Evolutionary conservation across 2,113 vertebrate species (phyloP), one percentile per base, ranked within the genome.

Genomic region (Hydropotes inermis): DNA sequence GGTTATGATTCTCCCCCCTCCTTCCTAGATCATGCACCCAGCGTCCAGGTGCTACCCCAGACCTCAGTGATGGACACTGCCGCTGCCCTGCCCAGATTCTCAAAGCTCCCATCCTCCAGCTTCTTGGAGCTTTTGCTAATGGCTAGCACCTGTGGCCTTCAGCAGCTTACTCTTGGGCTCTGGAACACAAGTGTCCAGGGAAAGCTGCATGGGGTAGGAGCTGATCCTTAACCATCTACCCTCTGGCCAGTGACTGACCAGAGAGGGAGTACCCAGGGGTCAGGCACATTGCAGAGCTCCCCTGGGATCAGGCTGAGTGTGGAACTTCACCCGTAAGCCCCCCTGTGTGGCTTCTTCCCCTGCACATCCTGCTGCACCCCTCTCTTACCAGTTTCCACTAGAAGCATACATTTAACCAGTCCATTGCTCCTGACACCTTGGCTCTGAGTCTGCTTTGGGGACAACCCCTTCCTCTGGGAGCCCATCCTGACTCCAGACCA

Each of bases 361-460:
- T 10, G 23, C 1, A 0, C 1, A 3, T 12, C 27, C 79, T 33
- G 27, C 33, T 23, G 28, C 28, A 3, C 25, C 36, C 43, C 0
- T n/a, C 52, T 28, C 50, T 67, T 2, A 21, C 10, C 47, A 7
- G 13, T 64, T 36, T 25, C 70, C 61, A 7, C 1, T 5, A 6
- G 87, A 23, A 47, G 15, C 83, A 33, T 9, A 23, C 30, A 21
- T 47, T 74, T 58, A 23, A 4, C 13, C 16, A 2, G 39, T 3
- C 4, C 55, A 1, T 1, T 14, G 39, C n/a, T 0, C 52, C 14
- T 55, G 89, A 70, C 13, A 7, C 17, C 16, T 14, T 2, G 2
- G 28, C 36, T 67, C 33, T 0, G 0, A 15, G 88, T 61, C 55
- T 57, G 25, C 60, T 70, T 57, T 57, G 17, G 36, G 12, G 47